A percentile compares a stretch with the other conserved stretches of the same genome.
Conservation (phyloP, 53 echinoderm and acorn worm genomes). For the Luidia sarsii region DNA sequence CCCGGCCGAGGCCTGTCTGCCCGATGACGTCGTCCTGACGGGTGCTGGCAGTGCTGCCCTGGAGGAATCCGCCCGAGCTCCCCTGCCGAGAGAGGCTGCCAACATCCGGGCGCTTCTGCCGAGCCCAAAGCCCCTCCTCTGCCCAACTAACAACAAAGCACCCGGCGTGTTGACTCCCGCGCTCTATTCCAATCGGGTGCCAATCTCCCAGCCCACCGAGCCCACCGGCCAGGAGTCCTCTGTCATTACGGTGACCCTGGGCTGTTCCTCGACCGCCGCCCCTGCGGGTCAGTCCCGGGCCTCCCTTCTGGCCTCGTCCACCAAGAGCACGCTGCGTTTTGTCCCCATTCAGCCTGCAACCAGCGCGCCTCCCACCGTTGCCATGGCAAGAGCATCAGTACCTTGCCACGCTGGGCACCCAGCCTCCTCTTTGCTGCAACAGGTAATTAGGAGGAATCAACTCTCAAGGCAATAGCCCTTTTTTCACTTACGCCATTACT, state of each 20-base stretch:
- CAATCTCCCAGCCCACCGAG: background rate
- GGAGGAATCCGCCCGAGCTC: background rate
- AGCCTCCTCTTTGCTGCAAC: too few species aligned
- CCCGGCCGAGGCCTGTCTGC: background rate
- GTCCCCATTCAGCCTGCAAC: conserved; percentile 39
- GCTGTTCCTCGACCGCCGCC: background rate
- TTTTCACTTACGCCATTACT: too few species aligned
- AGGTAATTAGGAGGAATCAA: too few species aligned
- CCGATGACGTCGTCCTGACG: background rate
- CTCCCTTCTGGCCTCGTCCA: background rate
- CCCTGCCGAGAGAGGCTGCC: background rate
- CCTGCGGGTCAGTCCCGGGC: background rate
- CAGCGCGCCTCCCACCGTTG: background rate
- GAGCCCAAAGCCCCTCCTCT: background rate
- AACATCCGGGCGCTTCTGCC: background rate
- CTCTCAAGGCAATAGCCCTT: too few species aligned
- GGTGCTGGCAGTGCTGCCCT: background rate
- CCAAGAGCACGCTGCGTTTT: conserved; percentile 20
- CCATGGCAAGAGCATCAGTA: too few species aligned
- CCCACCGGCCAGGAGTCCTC: background rate
- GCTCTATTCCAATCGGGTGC: background rate
- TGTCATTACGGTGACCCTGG: background rate
- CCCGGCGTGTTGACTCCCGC: background rate
- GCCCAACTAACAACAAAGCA: background rate
- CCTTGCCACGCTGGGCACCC: too few species aligned